Conservation (phyloP, 2,888 invertebrate species). For the Caenorhabditis auriculariae region DNA sequence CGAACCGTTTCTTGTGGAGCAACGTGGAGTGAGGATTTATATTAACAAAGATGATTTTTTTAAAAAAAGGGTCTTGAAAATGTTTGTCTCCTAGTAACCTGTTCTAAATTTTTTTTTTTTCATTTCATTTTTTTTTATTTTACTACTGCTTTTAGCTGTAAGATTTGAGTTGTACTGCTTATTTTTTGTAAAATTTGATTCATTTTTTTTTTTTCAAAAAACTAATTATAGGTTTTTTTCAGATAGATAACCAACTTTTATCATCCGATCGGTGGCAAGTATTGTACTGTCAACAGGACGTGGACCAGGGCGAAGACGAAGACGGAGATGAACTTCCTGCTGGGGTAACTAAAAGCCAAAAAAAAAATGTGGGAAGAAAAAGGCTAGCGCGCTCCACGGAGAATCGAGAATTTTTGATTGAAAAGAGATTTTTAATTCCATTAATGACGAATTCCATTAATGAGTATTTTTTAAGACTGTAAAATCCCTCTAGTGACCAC, state of each 20-base stretch:
- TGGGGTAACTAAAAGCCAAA: slow-evolving; percentile 19
- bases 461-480: no score
- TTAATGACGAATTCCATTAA: no score
- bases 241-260: slow-evolving; percentile 82
- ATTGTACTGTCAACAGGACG: slow-evolving; percentile 74
- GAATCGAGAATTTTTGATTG: background rate
- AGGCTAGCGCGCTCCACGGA: background rate
- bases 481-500: no score
- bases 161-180: slow-evolving; percentile 1
- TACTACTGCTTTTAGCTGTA: background rate
- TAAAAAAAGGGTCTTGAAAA: no score
- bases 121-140: no score
- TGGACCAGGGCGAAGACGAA: slow-evolving; percentile 63
- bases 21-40: no score
- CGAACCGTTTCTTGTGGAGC: no score
- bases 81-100: no score
- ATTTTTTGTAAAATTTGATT: background rate
- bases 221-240: background rate
- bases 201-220: no score
- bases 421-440: no score
- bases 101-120: no score
- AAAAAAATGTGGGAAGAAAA: background rate
- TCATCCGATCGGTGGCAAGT: slow-evolving; percentile 83
- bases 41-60: no score
- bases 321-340: slow-evolving; percentile 21